Percentiles rank a stretch among this genome's conserved stretches.
Evolutionary conservation across 2,113 vertebrate species (phyloP).

Genomic region (Gadus chalcogrammus): DNA sequence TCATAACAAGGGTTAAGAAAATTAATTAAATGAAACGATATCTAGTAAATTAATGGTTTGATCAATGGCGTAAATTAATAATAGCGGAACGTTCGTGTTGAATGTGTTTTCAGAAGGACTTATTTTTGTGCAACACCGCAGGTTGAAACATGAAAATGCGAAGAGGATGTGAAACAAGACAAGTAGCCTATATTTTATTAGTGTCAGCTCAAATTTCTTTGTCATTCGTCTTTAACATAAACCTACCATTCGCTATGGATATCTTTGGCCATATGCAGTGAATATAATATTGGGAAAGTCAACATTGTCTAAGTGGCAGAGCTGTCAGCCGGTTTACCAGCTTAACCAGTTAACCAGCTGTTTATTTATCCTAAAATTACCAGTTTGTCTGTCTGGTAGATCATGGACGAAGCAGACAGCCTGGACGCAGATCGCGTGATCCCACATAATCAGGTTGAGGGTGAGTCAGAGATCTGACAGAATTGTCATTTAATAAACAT

Average conservation of each 20-base stretch:
- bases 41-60: too few relatives aligned
- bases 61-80: background rate
- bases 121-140: conserved; percentile 16
- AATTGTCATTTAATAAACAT: too few relatives aligned
- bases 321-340: background rate
- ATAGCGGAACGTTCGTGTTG: background rate
- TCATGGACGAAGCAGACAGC: conserved; percentile 46
- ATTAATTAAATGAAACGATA: too few relatives aligned
- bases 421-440: conserved; percentile 26
- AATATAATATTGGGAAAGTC: too few relatives aligned
- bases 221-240: background rate
- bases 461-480: conserved; percentile 17
- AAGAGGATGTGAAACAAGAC: background rate
- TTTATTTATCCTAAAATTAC: too few relatives aligned
- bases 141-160: background rate
- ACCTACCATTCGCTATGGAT: too few relatives aligned
- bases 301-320: too few relatives aligned
- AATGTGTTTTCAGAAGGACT: conserved; percentile 9
- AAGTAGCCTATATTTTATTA: background rate
- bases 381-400: background rate
- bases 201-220: background rate
- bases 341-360: background rate
- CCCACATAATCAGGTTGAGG: background rate
- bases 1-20: too few relatives aligned
- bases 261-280: too few relatives aligned